phyloP scores from a whole-genome alignment of 2,888 invertebrate species.

The Sarcophaga variegata region DNA sequence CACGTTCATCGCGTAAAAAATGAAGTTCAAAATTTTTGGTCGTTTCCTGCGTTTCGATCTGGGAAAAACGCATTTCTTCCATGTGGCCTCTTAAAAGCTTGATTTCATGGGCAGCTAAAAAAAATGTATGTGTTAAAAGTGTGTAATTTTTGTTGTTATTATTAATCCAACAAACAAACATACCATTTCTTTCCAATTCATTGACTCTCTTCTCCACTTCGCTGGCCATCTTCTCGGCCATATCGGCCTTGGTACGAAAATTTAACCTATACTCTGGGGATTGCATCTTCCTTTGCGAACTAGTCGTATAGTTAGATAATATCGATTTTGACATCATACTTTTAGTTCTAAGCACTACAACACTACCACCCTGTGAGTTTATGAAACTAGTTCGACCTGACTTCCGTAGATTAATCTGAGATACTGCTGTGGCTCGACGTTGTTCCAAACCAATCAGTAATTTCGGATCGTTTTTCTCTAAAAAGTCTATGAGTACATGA shows the following conservation, averaged over 20 bases:
- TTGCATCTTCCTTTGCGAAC: slow-evolving; percentile 63
- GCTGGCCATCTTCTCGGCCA: slow-evolving; percentile 77
- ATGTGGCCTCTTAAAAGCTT: slow-evolving; percentile 81
- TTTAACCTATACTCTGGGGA: slow-evolving; percentile 75
- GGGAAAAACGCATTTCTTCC: slow-evolving; percentile 83
- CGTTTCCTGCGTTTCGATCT: slow-evolving; percentile 82
- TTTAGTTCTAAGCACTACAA: slow-evolving; percentile 69
- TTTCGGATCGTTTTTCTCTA: slow-evolving; percentile 79
- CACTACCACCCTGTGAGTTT: slow-evolving; percentile 33
- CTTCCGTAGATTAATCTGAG: slow-evolving; percentile 29
- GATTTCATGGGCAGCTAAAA: slow-evolving; percentile 74
- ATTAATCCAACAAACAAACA: not conserved
- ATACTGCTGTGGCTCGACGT: slow-evolving; percentile 70
- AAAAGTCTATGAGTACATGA: slow-evolving; percentile 76
- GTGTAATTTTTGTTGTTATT: not conserved
- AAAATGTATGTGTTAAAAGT: not conserved
- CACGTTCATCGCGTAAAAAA: slow-evolving; percentile 75
- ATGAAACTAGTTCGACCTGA: not conserved
- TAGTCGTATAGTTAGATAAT: slow-evolving; percentile 61
- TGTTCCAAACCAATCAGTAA: slow-evolving; percentile 76
- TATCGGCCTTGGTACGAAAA: slow-evolving; percentile 77
- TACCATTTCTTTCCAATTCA: slow-evolving; percentile 74
- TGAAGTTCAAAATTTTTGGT: slow-evolving; percentile 81
- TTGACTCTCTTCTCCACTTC: slow-evolving; percentile 76
- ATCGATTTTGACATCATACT: slow-evolving; percentile 69